phyloP scores from a whole-genome alignment of 2,797 vertebrate genomes.

The Scolopax rusticola region DNA sequence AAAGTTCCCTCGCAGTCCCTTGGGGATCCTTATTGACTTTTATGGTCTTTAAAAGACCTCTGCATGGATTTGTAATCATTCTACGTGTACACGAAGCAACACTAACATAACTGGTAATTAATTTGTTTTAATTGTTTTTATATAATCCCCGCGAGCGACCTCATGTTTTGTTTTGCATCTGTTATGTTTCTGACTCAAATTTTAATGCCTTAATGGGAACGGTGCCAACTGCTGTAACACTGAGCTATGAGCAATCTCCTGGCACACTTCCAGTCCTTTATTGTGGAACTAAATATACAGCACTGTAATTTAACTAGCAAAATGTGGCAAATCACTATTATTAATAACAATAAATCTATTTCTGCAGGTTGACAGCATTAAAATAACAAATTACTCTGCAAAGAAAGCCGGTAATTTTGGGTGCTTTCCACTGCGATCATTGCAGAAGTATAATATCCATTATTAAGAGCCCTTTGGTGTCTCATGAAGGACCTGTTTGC shows the following conservation, averaged over 20 bases:
- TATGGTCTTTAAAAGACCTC: constrained; percentile 68
- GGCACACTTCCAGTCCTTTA: constrained; percentile 76
- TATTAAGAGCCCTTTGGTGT: constrained; percentile 75
- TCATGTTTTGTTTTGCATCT: constrained; percentile 80
- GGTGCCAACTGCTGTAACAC: constrained; percentile 73
- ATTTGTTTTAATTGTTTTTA: constrained; percentile 81
- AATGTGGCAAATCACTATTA: constrained; percentile 83
- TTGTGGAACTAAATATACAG: constrained; percentile 81
- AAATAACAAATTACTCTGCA: constrained; percentile 81
- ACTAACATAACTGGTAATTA: constrained; percentile 77
- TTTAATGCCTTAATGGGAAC: constrained; percentile 77
- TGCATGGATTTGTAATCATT: constrained; percentile 71
- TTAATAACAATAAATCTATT: constrained; percentile 84
- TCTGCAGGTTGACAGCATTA: constrained; percentile 82
- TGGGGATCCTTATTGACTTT: constrained; percentile 57
- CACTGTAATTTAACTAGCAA: constrained; percentile 83
- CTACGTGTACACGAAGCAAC: constrained; percentile 51
- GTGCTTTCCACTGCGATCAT: constrained; percentile 73
- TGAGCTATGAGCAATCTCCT: constrained; percentile 70
- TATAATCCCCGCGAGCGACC: constrained; percentile 77
- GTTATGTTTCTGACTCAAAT: constrained; percentile 79
- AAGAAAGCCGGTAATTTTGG: constrained; percentile 78
- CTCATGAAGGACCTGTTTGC: constrained; percentile 54
- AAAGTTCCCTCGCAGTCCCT: constrained; percentile 15
- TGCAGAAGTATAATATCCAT: constrained; percentile 76